Evolutionary conservation across 53 echinoderm and acorn worm species (phyloP), one percentile per base, ranked within the genome.

Genomic region (Glandiceps talaboti): DNA sequence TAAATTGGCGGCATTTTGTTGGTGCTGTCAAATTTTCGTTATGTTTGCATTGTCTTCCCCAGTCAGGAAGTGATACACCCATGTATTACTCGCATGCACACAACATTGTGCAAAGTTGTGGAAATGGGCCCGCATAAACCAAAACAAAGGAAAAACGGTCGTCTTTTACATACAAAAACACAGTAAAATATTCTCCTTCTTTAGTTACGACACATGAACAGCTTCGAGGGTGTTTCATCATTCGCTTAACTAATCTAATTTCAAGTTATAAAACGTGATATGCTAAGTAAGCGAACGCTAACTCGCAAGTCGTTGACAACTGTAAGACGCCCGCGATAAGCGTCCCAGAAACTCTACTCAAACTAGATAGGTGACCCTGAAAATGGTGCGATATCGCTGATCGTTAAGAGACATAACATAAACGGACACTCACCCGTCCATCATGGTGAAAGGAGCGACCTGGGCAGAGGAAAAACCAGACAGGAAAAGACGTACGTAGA

Each of bases 371-470:
- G 64, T 45, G 64, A 45, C 64, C 64, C 20, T 20, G 6, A 6
- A 12, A 45, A 6, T 12, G 6, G 6, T 45, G 20, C 64, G 20
- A 45, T 20, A 45, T 45, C 64, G 20, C 6, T 20, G 64, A 45
- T 45, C 64, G 20, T 12, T 20, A 20, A 6, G 6, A 45, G 6
- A 45, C 20, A 45, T 45, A 45, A 20, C 64, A 45, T 12, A 12
- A 6, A 20, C 64, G 20, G 6, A 6, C 6, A 45, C 64, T 45
- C 20, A 45, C 64, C 64, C 64, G 64, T 45, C 64, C 64, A 45
- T 45, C 64, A 45, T 45, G 64, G 64, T 45, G 64, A 45, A 45
- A 45, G 64, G 64, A 45, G 64, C 64, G 64, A 45, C 64, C 64
- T 45, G 64, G 64, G 64, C 64, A 45, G 64, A 45, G 64, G 64